A percentile compares a stretch with the other conserved stretches of the same genome.
Evolutionary conservation across 2,888 invertebrate genomes (phyloP).

Genomic region (Tenthredo mesomela): DNA sequence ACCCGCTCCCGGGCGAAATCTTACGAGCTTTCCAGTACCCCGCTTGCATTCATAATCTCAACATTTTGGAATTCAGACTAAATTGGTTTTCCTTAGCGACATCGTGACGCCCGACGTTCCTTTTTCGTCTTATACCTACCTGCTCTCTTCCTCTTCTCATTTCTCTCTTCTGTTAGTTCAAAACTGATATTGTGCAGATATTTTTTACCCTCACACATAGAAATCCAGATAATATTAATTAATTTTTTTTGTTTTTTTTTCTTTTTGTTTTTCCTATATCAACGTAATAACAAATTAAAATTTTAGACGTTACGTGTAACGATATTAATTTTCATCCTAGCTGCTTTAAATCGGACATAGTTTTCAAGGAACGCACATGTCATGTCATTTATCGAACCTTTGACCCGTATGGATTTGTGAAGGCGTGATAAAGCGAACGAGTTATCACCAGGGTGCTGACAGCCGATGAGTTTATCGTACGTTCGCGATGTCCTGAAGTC

Average conservation of each 20-base stretch:
- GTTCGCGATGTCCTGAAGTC: constrained; percentile 34
- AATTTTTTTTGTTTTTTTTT: too few species aligned
- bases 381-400: neutral
- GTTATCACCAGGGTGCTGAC: constrained; percentile 29
- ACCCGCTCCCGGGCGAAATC: constrained; percentile 27
- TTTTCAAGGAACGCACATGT: neutral
- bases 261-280: too few species aligned
- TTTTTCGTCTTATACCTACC: neutral
- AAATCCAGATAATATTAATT: too few species aligned
- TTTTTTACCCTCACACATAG: neutral
- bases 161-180: neutral
- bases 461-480: constrained; percentile 49
- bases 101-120: neutral
- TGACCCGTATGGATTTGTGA: neutral
- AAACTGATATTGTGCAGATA: neutral
- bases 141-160: neutral
- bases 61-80: constrained; percentile 27
- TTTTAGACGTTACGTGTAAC: neutral
- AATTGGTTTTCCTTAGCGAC: constrained; percentile 31
- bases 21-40: constrained; percentile 9
- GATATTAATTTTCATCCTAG: neutral
- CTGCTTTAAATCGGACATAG: neutral
- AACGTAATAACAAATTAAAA: neutral
- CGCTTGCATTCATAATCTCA: constrained; percentile 33
- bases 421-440: constrained; percentile 29